Conservation (phyloP, 2,888 invertebrate species). For the Drosophila peninsularis region DNA sequence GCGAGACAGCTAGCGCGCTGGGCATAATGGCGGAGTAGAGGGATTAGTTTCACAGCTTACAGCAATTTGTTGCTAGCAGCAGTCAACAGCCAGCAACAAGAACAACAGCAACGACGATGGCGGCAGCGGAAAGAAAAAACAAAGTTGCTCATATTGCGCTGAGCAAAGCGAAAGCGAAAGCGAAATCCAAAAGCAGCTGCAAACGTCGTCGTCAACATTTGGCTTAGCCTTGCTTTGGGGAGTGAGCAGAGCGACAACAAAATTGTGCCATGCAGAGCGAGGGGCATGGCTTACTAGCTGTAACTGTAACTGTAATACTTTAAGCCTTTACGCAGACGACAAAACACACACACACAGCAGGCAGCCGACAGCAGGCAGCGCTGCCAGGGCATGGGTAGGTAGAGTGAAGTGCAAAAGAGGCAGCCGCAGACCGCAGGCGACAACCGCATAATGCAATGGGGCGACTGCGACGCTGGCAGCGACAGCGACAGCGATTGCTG, state of each 20-base stretch:
- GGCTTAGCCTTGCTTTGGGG: slow-evolving; percentile 57
- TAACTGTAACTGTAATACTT: slow-evolving; percentile 78
- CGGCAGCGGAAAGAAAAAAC: slow-evolving; percentile 4
- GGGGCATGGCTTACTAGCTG: slow-evolving; percentile 31
- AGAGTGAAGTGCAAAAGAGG: background rate
- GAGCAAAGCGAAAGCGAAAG: slow-evolving; percentile 31
- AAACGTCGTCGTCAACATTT: slow-evolving; percentile 75
- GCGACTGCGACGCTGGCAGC: slow-evolving; percentile 33
- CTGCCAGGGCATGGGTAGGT: background rate
- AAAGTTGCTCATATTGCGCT: slow-evolving; percentile 73
- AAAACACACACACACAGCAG: slow-evolving; percentile 42
- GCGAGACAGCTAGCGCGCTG: background rate
- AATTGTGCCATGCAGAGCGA: slow-evolving; percentile 2
- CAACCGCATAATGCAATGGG: slow-evolving; percentile 74
- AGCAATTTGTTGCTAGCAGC: slow-evolving; percentile 73
- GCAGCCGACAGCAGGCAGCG: background rate
- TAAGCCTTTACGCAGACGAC: slow-evolving; percentile 78
- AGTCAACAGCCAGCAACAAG: slow-evolving; percentile 37
- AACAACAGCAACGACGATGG: background rate
- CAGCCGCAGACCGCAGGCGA: slow-evolving; percentile 52
- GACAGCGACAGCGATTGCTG: slow-evolving; percentile 18
- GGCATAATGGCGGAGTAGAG: slow-evolving; percentile 7
- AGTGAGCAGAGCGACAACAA: background rate
- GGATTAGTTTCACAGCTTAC: slow-evolving; percentile 78
- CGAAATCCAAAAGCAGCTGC: slow-evolving; percentile 63